Evolutionary conservation across 2,888 invertebrate genomes (phyloP).

Genomic region (Phaonia tiefii): DNA sequence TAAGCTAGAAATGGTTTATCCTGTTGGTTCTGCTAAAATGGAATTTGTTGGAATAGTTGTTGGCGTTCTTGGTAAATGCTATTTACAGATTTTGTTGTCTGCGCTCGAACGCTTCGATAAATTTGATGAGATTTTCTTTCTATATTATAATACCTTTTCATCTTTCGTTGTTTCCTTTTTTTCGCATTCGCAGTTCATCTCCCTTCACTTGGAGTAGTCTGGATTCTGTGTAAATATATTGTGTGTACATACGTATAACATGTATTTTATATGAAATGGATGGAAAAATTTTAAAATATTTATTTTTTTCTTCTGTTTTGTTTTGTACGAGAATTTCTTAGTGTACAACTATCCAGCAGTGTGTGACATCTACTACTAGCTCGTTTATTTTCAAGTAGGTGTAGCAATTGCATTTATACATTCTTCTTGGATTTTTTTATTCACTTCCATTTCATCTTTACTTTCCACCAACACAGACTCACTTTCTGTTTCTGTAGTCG

Average conservation of each 20-base stretch:
- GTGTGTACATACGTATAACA: constrained; percentile 5
- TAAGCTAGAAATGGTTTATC: background rate
- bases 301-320: constrained; percentile 21
- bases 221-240: too few relatives aligned
- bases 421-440: constrained; percentile 30
- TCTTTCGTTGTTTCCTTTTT: constrained; percentile 2
- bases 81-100: constrained; percentile 66
- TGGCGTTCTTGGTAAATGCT: constrained; percentile 52
- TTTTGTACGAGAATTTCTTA: constrained; percentile 8
- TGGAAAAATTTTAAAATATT: background rate
- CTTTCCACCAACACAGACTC: background rate
- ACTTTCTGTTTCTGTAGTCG: constrained; percentile 10
- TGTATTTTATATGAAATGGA: constrained; percentile 12
- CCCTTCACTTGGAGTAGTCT: too few relatives aligned
- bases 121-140: constrained; percentile 67
- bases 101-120: constrained; percentile 66
- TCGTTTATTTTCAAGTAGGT: constrained; percentile 55
- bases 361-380: constrained; percentile 21
- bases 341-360: constrained; percentile 9
- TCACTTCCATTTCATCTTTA: too few relatives aligned
- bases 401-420: constrained; percentile 59
- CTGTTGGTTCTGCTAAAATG: constrained; percentile 16
- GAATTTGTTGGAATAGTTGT: constrained; percentile 43
- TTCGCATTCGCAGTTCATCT: constrained; percentile 11
- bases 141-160: constrained; percentile 50